Conservation (phyloP, 2,797 vertebrate species). For the Spinus olivaceus region DNA sequence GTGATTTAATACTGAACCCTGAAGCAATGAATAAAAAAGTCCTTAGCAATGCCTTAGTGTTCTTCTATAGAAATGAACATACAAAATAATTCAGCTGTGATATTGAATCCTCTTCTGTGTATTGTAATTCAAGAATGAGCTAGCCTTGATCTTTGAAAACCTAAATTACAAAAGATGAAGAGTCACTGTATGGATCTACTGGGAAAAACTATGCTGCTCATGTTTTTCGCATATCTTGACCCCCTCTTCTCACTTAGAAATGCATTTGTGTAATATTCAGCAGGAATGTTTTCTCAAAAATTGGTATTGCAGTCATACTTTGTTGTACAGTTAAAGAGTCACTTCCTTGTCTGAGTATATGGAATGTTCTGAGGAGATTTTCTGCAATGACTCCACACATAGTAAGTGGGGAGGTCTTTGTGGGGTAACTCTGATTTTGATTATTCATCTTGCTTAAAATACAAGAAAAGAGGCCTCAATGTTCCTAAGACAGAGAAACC, state of each 20-base stretch:
- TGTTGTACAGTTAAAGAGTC: background rate
- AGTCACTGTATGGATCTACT: background rate
- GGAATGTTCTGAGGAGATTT: background rate
- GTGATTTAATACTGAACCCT: background rate
- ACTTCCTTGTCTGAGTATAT: background rate
- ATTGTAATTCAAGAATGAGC: background rate
- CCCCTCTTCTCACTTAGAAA: background rate
- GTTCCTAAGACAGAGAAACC: background rate
- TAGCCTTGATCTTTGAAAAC: background rate
- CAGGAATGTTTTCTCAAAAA: background rate
- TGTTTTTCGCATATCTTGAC: background rate
- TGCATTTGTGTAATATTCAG: background rate
- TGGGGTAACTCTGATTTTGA: background rate
- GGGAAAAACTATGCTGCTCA: background rate
- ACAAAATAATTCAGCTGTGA: background rate
- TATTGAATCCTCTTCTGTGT: background rate
- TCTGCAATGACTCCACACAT: background rate
- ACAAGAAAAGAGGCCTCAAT: background rate
- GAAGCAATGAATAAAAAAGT: background rate
- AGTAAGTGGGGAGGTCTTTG: background rate
- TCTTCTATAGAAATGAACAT: background rate
- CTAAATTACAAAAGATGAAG: background rate
- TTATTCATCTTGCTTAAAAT: background rate
- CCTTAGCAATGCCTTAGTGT: background rate
- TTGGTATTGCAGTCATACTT: background rate